A percentile compares a stretch with the other conserved stretches of the same genome.
Evolutionary conservation across 2,113 vertebrate species (phyloP).

Genomic region (Columbina picui): DNA sequence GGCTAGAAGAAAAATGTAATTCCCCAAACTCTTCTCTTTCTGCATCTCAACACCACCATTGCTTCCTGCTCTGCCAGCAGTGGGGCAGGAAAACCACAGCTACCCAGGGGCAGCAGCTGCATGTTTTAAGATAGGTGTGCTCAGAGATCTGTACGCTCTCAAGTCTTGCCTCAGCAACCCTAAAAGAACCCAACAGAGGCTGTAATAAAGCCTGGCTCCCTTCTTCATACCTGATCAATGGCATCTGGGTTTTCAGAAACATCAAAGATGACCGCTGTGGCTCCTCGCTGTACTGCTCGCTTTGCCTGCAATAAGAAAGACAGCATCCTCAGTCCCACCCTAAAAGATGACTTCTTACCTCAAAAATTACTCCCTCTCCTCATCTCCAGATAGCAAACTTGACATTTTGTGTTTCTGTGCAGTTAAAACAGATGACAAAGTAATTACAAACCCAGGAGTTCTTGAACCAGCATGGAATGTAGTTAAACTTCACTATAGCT

Average conservation of each 20-base stretch:
- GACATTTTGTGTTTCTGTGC: neutral
- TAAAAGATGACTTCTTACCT: neutral
- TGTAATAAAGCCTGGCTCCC: neutral
- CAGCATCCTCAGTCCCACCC: slow-evolving; percentile 41
- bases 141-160: neutral
- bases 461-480: neutral
- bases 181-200: neutral
- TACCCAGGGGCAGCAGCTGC: neutral
- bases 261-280: slow-evolving; percentile 98
- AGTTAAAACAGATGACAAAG: neutral
- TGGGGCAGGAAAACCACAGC: neutral
- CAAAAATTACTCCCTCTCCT: neutral
- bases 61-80: neutral
- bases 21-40: neutral
- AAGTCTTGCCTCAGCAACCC: neutral
- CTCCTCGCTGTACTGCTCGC: slow-evolving; percentile 94
- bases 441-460: neutral
- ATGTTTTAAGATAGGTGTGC: neutral
- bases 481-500: neutral
- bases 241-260: slow-evolving; percentile 98
- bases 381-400: neutral
- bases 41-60: neutral
- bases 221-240: slow-evolving; percentile 90
- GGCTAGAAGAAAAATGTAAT: neutral
- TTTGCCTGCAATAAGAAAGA: slow-evolving; percentile 86